Conservation (phyloP, 2,888 invertebrate species). For the Erebia ligea region DNA sequence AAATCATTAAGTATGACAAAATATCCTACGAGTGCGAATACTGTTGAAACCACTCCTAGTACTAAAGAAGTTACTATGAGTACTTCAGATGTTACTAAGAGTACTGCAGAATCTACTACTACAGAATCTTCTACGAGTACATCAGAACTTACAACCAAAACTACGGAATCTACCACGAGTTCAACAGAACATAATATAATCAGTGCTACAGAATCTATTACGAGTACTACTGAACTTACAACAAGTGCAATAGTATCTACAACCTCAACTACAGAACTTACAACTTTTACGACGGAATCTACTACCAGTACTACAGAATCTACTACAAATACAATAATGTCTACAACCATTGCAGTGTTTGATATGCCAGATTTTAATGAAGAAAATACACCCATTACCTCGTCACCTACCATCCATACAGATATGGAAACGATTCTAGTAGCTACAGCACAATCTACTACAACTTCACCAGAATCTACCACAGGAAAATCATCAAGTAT, state of each 20-base stretch:
- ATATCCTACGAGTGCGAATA: constrained; percentile 14
- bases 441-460: neutral
- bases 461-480: neutral
- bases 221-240: neutral
- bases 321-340: constrained; percentile 12
- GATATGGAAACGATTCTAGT: neutral
- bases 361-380: neutral
- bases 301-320: neutral
- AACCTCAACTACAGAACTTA: neutral
- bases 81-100: constrained; percentile 9
- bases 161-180: constrained; percentile 1
- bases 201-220: neutral
- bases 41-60: constrained; percentile 17
- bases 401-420: neutral
- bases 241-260: neutral
- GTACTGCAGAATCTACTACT: constrained; percentile 4
- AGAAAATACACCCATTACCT: neutral
- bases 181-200: constrained; percentile 21
- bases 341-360: neutral
- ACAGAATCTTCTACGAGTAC: constrained; percentile 2
- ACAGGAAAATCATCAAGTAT: neutral
- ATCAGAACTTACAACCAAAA: constrained; percentile 7
- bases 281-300: neutral
- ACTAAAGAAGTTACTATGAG: constrained; percentile 14
- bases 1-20: neutral